A percentile compares a stretch with the other conserved stretches of the same genome.
These are phyloP conservation scores for Eptesicus fuscus DNA, from an alignment of 2,113 vertebrate species.

Conservation along the genomic window DNA sequence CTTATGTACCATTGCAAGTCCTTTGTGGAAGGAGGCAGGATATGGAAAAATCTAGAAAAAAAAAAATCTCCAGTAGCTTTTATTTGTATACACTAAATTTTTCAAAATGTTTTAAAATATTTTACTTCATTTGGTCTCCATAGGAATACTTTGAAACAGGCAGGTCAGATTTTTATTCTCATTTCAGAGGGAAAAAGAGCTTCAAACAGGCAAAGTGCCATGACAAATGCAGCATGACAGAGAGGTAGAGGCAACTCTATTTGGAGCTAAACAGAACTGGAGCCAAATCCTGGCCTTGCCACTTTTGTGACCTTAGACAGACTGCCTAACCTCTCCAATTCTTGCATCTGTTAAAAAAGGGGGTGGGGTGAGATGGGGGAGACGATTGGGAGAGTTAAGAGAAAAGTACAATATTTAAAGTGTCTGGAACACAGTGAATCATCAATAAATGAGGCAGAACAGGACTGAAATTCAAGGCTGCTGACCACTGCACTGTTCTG, in stretches of 20 bases:
- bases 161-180: neutral
- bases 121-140: neutral
- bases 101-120: neutral
- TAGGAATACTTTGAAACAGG: slow-evolving; percentile 12
- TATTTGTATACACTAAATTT: neutral
- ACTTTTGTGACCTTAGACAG: neutral
- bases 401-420: neutral
- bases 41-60: neutral
- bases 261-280: neutral
- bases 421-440: neutral
- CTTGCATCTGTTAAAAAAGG: neutral
- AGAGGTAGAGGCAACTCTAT: neutral
- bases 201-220: neutral
- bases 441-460: neutral
- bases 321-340: neutral
- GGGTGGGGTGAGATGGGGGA: neutral
- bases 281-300: neutral
- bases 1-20: neutral
- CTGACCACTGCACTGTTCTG: neutral
- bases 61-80: neutral
- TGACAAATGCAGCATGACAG: neutral
- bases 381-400: neutral
- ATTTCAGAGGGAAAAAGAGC: neutral
- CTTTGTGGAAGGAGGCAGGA: neutral
- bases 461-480: neutral